Evolutionary conservation across 2,797 vertebrate species (phyloP).

Genomic region (Cacajao melanocephalus): DNA sequence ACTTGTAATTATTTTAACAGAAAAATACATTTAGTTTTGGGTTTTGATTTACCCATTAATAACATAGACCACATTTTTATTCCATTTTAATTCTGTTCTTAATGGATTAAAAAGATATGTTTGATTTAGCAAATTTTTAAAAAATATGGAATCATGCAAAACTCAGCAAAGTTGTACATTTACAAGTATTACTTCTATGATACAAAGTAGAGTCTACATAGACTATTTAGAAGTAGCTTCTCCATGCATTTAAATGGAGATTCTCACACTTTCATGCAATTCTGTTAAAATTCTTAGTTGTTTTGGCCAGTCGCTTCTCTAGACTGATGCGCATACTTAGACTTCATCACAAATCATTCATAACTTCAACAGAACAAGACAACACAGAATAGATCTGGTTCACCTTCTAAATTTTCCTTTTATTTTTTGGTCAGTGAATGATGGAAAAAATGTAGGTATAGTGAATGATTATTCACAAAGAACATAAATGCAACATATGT

Average conservation of each 20-base stretch:
- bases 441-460: not conserved
- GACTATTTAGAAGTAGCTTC: not conserved
- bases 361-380: not conserved
- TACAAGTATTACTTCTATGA: not conserved
- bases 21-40: not conserved
- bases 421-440: not conserved
- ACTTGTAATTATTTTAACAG: not conserved
- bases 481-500: not conserved
- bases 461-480: not conserved
- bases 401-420: conserved; percentile 1
- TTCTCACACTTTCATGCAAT: conserved; percentile 41
- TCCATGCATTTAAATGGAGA: conserved; percentile 28
- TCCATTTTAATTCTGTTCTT: not conserved
- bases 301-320: conserved; percentile 25
- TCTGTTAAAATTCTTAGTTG: conserved; percentile 14
- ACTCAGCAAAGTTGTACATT: not conserved
- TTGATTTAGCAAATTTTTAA: not conserved
- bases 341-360: conserved; percentile 20
- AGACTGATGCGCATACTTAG: not conserved
- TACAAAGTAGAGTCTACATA: not conserved
- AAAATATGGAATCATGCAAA: not conserved
- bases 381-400: not conserved
- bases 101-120: not conserved
- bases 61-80: not conserved
- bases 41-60: not conserved